These are phyloP conservation scores for Protosalanx chinensis DNA, from an alignment of 2,797 vertebrate genomes.

Conservation along the genomic window DNA sequence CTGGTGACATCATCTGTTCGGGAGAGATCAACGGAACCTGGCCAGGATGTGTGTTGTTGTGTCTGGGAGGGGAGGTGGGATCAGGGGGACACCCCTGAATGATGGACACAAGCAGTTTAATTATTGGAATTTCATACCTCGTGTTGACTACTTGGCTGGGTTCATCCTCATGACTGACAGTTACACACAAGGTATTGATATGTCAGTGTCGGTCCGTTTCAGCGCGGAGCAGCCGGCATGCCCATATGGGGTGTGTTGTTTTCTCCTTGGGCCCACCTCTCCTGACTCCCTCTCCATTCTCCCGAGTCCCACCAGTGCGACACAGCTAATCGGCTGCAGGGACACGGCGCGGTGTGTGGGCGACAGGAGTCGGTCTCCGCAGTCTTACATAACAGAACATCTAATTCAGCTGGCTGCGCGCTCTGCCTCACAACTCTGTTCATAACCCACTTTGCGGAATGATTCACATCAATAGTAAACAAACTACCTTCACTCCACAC, in stretches of 20 bases:
- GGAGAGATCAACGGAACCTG: slow-evolving; percentile 6
- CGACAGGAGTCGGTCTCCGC: slow-evolving; percentile 50
- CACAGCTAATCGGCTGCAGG: slow-evolving; percentile 46
- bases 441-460: slow-evolving; percentile 47
- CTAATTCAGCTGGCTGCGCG: slow-evolving; percentile 50
- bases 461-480: slow-evolving; percentile 41
- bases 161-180: too few species aligned
- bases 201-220: too few species aligned
- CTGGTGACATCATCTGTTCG: slow-evolving; percentile 31
- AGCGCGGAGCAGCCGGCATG: too few species aligned
- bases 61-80: neutral
- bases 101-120: too few species aligned
- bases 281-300: slow-evolving; percentile 11
- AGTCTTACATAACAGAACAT: slow-evolving; percentile 67
- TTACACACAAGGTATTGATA: too few species aligned
- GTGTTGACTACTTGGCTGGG: too few species aligned
- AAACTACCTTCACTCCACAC: slow-evolving; percentile 19
- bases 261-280: neutral
- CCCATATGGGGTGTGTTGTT: slow-evolving; percentile 7
- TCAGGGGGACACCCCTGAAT: too few species aligned
- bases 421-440: slow-evolving; percentile 34
- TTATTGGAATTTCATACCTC: too few species aligned
- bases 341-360: slow-evolving; percentile 53
- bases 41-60: neutral
- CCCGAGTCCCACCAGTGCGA: slow-evolving; percentile 19